These are phyloP conservation scores for Micromussa lordhowensis DNA, from an alignment of 92 coral and sea anemone genomes.

Conservation along the genomic window DNA sequence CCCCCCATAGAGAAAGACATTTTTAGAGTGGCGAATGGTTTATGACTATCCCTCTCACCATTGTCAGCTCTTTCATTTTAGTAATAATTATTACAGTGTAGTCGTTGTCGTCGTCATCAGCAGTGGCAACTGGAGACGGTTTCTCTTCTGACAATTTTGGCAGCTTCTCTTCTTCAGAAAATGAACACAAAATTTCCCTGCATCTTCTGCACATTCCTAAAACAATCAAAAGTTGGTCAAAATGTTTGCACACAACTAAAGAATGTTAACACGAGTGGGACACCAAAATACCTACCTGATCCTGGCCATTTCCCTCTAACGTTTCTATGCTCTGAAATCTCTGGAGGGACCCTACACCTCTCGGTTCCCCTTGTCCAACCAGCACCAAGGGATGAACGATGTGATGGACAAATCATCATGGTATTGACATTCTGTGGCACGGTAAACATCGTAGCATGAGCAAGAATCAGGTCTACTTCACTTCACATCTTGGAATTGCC, in stretches of 20 bases:
- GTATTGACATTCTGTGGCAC: no score
- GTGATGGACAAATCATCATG: constrained; percentile 49
- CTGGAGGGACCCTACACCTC: not conserved
- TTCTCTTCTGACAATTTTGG: not conserved
- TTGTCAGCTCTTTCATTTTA: no score
- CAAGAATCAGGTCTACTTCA: no score
- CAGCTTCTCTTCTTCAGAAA: not conserved
- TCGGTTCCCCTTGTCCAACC: constrained; percentile 61
- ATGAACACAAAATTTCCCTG: no score
- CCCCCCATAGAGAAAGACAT: no score
- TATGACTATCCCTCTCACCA: not conserved
- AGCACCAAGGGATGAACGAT: constrained; percentile 43
- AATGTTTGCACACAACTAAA: not conserved
- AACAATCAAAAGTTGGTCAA: not conserved
- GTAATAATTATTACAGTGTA: no score
- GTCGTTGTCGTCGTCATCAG: not conserved
- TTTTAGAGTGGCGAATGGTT: not conserved
- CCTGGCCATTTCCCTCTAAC: not conserved
- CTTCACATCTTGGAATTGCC: no score
- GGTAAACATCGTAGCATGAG: no score
- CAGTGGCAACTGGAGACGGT: not conserved
- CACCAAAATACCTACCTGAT: no score
- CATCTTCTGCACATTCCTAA: no score
- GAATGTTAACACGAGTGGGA: no score
- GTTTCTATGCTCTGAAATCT: constrained; percentile 22